Evolutionary conservation across 2,888 invertebrate genomes (phyloP), one percentile per base, ranked within the genome.

Genomic region (Eudasyphora cyanicolor): DNA sequence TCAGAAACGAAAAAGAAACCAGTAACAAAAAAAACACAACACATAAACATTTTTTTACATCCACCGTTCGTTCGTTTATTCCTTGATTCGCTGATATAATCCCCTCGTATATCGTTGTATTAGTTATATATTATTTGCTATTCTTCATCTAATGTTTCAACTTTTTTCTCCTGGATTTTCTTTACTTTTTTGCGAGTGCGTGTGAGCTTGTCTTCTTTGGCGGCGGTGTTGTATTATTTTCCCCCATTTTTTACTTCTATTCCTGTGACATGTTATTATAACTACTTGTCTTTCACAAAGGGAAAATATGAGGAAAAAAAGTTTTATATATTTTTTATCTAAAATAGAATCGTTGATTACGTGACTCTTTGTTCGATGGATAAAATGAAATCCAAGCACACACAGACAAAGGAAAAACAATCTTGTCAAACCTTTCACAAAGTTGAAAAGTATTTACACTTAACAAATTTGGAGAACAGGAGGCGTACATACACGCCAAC

Each of bases 311-410:
- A 49, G 14, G 32, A 27, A 14, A 54, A 35, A 80, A 76, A 77
- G 14, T 64, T 73, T 74, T 42, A 42, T 67, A 67, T 67, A 67
- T 67, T 69, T 62, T 82, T 79, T 84, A 84, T 84, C 84, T 81
- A 79, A 84, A 84, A 81, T 84, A 76, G 81, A 84, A 84, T 84
- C 84, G 73, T 76, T 81, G 84, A 81, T 76, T 84, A 84, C 84
- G 84, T 84, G 84, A 84, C 84, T 84, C 76, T 84, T 81, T 84
- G 84, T 81, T 84, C 78, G 67, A 81, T 81, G 78, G 79, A 76
- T 67, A 24, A 79, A 69, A 75, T 79, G 69, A 84, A 81, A 79
- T 76, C 45, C 71, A 84, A 79, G 51, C 76, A 62, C 54, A 64
- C 29, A 19, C 73, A n/a, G 27, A 82, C 71, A 64, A 49, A 17